Conservation (phyloP, 2,113 vertebrate genomes). For the Pontoporia blainvillei region DNA sequence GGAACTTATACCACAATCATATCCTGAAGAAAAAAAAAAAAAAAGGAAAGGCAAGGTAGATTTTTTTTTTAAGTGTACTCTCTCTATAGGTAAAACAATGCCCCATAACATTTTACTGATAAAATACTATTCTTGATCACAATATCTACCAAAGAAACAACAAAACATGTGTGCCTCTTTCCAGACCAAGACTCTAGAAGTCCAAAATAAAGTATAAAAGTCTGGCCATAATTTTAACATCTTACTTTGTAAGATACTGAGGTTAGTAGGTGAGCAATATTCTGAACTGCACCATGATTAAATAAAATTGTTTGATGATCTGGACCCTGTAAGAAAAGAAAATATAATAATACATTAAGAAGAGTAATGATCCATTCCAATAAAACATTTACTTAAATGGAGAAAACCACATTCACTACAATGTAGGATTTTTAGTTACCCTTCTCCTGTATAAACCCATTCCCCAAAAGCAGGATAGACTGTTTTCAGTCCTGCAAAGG, state of each 20-base stretch:
- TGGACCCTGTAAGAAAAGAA: conserved; percentile 87
- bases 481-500: background rate
- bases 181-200: background rate
- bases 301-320: conserved; percentile 98
- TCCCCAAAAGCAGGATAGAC: background rate
- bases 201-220: conserved; percentile 1
- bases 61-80: background rate
- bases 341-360: conserved; percentile 3
- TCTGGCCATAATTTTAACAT: background rate
- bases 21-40: background rate
- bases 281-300: conserved; percentile 96
- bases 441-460: background rate
- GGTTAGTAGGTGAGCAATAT: conserved; percentile 93
- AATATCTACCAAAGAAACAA: background rate
- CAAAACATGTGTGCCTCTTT: background rate
- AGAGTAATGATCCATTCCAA: background rate
- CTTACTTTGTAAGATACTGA: conserved; percentile 96
- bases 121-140: conserved; percentile 6
- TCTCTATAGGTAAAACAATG: background rate
- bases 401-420: background rate
- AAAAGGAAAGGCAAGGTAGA: background rate
- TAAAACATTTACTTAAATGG: conserved; percentile 14
- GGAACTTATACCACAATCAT: background rate
- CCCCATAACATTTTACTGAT: background rate
- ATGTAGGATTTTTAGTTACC: background rate